These are phyloP conservation scores for Campylomormyrus numenius DNA, from an alignment of 2,113 vertebrate genomes.

Conservation along the genomic window DNA sequence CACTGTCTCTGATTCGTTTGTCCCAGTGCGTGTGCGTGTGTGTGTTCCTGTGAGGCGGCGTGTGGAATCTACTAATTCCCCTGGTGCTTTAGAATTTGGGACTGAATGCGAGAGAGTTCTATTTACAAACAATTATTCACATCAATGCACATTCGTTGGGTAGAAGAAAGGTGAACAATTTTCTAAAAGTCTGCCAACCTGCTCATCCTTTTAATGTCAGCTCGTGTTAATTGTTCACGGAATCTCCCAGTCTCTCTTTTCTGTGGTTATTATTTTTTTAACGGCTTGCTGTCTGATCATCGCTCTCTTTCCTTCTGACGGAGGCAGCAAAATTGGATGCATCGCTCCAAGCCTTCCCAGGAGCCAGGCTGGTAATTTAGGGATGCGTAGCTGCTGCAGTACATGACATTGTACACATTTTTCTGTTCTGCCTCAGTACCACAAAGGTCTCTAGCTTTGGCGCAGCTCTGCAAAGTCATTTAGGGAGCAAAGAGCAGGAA, in stretches of 20 bases:
- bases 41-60: neutral
- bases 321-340: neutral
- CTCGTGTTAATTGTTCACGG: neutral
- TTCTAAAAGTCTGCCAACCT: neutral
- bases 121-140: slow-evolving; percentile 14
- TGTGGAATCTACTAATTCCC: slow-evolving; percentile 19
- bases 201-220: neutral
- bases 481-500: neutral
- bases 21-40: neutral
- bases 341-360: neutral
- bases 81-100: slow-evolving; percentile 14
- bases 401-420: slow-evolving; percentile 15
- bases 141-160: neutral
- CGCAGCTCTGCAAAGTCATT: slow-evolving; percentile 31
- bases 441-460: slow-evolving; percentile 13
- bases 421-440: slow-evolving; percentile 23
- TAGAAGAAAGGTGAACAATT: neutral
- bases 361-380: neutral
- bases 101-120: neutral
- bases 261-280: neutral
- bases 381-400: neutral
- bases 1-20: neutral
- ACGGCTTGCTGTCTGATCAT: neutral
- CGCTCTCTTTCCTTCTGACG: neutral
- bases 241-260: neutral